Evolutionary conservation across 2,113 vertebrate genomes (phyloP).

Genomic region (Corynorhinus townsendii): DNA sequence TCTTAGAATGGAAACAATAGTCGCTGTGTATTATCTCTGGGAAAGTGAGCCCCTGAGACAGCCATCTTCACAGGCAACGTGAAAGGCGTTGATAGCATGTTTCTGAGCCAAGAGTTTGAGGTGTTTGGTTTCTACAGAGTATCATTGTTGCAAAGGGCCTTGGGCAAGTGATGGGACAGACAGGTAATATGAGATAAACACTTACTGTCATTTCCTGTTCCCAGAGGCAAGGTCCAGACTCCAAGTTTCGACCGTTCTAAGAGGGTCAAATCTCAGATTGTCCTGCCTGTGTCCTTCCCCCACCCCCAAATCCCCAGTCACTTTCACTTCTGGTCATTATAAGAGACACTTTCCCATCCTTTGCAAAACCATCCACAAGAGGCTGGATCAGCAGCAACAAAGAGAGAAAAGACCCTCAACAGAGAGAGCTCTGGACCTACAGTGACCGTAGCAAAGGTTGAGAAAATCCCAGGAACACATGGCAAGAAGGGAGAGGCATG

Average conservation of each 20-base stretch:
- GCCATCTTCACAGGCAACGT: background rate
- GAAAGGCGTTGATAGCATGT: background rate
- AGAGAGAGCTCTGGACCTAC: background rate
- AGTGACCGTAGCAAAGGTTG: background rate
- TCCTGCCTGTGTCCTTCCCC: background rate
- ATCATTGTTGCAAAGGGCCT: background rate
- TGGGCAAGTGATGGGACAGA: background rate
- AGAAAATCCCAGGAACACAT: background rate
- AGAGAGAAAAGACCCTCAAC: background rate
- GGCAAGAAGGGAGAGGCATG: background rate
- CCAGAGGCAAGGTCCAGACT: background rate
- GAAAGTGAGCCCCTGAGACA: background rate
- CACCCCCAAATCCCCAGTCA: background rate
- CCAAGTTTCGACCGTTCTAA: background rate
- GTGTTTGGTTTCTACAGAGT: conserved; percentile 10
- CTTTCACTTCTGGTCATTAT: background rate
- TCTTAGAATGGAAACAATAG: background rate
- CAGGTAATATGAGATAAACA: background rate
- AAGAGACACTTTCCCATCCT: background rate
- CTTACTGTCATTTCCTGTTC: background rate
- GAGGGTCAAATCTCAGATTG: background rate
- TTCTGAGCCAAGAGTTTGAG: background rate
- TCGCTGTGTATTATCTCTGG: background rate
- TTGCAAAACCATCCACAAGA: background rate
- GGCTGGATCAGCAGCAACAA: background rate